Conservation (phyloP, 2,113 vertebrate genomes). For the Gymnobelideus leadbeateri region DNA sequence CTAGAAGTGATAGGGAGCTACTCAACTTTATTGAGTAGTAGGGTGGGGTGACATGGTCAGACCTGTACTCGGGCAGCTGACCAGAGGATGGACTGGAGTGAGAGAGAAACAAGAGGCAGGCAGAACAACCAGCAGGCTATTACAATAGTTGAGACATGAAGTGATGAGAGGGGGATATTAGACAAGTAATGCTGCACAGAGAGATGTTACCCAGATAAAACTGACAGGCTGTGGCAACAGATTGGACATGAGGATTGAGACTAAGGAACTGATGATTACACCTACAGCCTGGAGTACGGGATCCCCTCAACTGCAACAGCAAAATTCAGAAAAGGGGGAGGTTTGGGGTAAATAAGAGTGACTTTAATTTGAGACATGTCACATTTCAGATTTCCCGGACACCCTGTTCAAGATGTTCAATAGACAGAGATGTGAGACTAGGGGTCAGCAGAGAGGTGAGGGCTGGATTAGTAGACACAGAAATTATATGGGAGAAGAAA, state of each 20-base stretch:
- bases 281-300: neutral
- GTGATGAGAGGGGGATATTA: neutral
- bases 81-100: neutral
- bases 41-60: neutral
- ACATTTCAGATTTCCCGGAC: neutral
- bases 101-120: neutral
- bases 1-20: neutral
- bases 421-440: neutral
- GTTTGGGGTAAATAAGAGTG: neutral
- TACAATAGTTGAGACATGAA: neutral
- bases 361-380: neutral
- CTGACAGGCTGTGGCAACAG: neutral
- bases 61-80: neutral
- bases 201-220: neutral
- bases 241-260: neutral
- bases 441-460: neutral
- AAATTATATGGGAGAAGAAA: neutral
- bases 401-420: neutral
- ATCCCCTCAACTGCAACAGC: neutral
- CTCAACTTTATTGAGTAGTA: neutral
- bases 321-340: neutral
- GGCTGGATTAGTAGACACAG: neutral
- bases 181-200: neutral
- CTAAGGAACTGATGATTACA: neutral
- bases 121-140: neutral